Percentiles rank a stretch among this genome's conserved stretches.
Evolutionary conservation across 2,797 vertebrate genomes (phyloP).

Genomic region (Peromyscus melanophrys): DNA sequence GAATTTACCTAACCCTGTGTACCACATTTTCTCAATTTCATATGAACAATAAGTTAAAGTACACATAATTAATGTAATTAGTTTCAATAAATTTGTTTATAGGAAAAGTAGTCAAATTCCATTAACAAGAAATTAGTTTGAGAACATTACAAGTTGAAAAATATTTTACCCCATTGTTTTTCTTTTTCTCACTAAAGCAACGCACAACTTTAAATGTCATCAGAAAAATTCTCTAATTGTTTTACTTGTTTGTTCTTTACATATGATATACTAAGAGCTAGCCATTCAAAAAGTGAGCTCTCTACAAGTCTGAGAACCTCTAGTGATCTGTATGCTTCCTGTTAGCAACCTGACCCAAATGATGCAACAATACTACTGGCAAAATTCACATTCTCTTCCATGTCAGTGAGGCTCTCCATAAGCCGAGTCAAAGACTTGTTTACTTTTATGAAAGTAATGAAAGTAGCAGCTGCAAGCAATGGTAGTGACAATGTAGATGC

Average conservation of each 20-base stretch:
- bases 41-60: neutral
- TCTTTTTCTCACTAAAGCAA: neutral
- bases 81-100: neutral
- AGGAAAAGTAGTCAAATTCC: neutral
- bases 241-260: neutral
- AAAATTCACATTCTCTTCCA: neutral
- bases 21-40: neutral
- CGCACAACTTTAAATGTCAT: neutral
- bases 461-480: neutral
- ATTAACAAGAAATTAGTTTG: neutral
- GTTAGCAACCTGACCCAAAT: neutral
- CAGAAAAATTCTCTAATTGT: neutral
- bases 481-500: no score
- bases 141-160: neutral
- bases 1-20: neutral
- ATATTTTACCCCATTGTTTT: neutral
- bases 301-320: fast-evolving
- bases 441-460: no score
- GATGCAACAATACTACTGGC: neutral
- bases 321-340: neutral
- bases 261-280: neutral
- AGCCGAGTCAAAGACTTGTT: neutral
- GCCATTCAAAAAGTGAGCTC: neutral
- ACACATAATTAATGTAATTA: neutral
- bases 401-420: neutral